Percentiles rank a stretch among this genome's conserved stretches.
Conservation (phyloP, 2,113 vertebrate genomes). For the Atherinomorus stipes region DNA sequence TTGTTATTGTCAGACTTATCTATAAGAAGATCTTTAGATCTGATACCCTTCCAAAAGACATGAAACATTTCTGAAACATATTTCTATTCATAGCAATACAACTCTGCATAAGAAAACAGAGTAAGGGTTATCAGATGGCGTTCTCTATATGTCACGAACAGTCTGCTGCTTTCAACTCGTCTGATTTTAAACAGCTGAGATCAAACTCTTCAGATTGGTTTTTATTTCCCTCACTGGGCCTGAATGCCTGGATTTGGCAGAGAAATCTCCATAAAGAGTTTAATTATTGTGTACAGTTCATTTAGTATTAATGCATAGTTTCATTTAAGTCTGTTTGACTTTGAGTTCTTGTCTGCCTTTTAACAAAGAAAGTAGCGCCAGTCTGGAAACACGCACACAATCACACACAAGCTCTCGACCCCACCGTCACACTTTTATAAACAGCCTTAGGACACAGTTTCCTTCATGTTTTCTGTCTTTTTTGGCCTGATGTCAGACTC, state of each 20-base stretch:
- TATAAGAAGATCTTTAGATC: neutral
- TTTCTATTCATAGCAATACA: neutral
- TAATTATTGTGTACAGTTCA: neutral
- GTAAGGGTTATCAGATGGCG: neutral
- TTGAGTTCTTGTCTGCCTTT: conserved; percentile 3
- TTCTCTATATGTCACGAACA: neutral
- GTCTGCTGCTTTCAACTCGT: neutral
- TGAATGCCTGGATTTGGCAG: neutral
- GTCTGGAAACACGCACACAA: neutral
- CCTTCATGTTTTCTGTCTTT: conserved; percentile 32
- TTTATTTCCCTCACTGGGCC: neutral
- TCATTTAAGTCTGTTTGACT: neutral
- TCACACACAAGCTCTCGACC: neutral
- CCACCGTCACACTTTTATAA: conserved; percentile 10
- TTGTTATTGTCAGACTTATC: neutral
- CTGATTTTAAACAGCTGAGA: conserved; percentile 13
- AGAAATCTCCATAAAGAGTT: neutral
- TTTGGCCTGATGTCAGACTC: conserved; percentile 18
- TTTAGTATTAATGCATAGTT: neutral
- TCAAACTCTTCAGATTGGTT: conserved; percentile 10
- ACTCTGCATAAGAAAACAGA: conserved; percentile 10
- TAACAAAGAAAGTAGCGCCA: conserved; percentile 2
- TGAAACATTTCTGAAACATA: conserved; percentile 11
- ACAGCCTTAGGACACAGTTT: conserved; percentile 19
- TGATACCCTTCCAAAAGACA: conserved; percentile 11